Base-by-base conservation (phyloP, 2,888 invertebrate genomes). In the Steinernema hermaphroditum region DNA sequence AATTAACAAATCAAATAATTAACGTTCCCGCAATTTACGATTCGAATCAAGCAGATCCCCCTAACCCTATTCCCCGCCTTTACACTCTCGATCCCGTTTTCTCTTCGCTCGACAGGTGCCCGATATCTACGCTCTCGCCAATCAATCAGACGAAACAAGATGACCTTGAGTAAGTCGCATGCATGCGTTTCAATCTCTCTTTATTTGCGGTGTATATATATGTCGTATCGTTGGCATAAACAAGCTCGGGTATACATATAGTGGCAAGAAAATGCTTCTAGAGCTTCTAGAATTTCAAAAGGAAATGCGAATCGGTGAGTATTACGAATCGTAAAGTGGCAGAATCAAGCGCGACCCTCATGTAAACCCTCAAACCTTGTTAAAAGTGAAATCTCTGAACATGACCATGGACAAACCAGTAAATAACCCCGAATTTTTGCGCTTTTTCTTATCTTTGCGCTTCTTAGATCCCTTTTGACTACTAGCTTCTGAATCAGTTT, bases 1-100 rank as follows among this genome's bases (percentile, higher is more conserved):
- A 9, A 19, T 68, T n/a, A 34, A 8, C 9, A 68, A 68, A n/a
- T 68, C 37, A 37, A 68, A 41, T 68, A n/a, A 68, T 54, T 54
- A 54, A 34, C 68, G 68, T 41, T 68, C 41, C 68, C 68, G 43
- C 68, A 41, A 68, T 32, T 41, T 68, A 37, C 19, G 54, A 54
- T 54, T 54, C 54, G 27, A 54, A 54, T 54, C 27, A 54, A 54
- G 9, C 54, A 54, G 54, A 54, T 54, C 54, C 22, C 46, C 54
- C 27, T 27, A 54, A 2, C 54, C 54, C 54, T 16, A 54, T 22
- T 54, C 22, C 22, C 24, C 27, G 27, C 6, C 54, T 2, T 54
- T 54, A 54, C 54, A 54, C 54, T 27, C 54, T 27, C 54, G 27
- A 54, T 54, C 54, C 27, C 54, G 54, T 54, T 54, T 54, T 54